Evolutionary conservation across 2,888 invertebrate genomes (phyloP), one percentile per base, ranked within the genome.

Genomic region (Hydraecia micacea): DNA sequence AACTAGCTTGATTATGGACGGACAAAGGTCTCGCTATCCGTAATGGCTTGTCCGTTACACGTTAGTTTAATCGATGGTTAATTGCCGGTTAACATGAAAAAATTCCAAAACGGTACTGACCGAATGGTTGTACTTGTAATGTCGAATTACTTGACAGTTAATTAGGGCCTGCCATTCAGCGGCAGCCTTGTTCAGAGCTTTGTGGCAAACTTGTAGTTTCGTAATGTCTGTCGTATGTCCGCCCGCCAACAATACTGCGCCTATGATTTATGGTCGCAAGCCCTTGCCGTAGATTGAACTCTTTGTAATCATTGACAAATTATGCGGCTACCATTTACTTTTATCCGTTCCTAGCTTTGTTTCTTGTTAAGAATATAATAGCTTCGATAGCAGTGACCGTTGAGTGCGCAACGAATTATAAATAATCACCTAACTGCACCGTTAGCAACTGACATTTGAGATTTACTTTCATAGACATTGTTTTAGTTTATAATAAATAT

Each of bases 61-160:
- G 76, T 85, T 77, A 70, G 82, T 73, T 65, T 86, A 81, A 75
- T 75, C 73, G 74, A 75, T 77, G 62, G 70, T 72, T 90, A 90
- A 89, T 89, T 88, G 87, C 80, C 65, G 81, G 86, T 86, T 86
- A 82, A 80, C 74, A 85, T 83, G 75, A 84, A 89, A 89, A 89
- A 77, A 11, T 82, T 84, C 62, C 28, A 68, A 90, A 90, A 88
- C 86, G 80, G 89, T 89, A 89, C 88, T 88, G 91, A 90, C 89
- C 88, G 90, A 91, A 90, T 88, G 87, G 93, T 92, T 92, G 93
- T 95, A 94, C 93, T 92, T 92, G 94, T 95, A 94, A 93, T 91
- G 93, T 95, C 93, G 94, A 94, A 95, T 95, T 95, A 95, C 92
- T 93, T 93, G 96, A 95, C 96, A 96, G 94, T 95, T 96, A 96